Evolutionary conservation across 2,888 invertebrate species (phyloP).

Genomic region (Taphrorychus bicolor): DNA sequence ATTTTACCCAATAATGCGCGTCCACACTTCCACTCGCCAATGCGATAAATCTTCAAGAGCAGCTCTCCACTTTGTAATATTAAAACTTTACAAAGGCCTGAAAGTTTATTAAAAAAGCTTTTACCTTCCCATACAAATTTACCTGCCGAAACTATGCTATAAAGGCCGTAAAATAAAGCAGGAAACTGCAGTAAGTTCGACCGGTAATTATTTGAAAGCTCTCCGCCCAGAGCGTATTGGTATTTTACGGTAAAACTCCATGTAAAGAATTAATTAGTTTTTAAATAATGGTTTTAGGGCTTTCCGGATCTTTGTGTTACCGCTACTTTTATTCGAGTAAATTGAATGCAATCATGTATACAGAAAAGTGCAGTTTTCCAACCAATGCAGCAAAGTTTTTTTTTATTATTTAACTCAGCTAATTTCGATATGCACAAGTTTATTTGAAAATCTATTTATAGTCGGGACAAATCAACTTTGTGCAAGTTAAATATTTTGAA

Average conservation of each 20-base stretch:
- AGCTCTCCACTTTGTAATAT: neutral
- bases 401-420: too few species aligned
- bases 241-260: neutral
- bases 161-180: neutral
- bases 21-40: neutral
- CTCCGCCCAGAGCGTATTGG: neutral
- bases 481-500: too few species aligned
- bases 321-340: neutral
- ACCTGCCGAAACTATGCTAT: neutral
- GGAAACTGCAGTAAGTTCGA: neutral
- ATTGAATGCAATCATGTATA: neutral
- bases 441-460: too few species aligned
- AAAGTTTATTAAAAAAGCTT: neutral
- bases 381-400: neutral
- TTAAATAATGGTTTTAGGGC: neutral
- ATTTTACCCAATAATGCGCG: too few species aligned
- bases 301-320: neutral
- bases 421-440: too few species aligned
- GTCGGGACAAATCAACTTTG: too few species aligned
- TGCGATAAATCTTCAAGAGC: neutral
- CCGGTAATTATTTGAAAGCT: neutral
- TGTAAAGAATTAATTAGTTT: neutral
- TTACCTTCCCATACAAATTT: neutral
- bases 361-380: neutral
- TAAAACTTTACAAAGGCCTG: neutral